These are phyloP conservation scores for Eclectus roratus DNA, from an alignment of 2,113 vertebrate genomes.

Conservation along the genomic window DNA sequence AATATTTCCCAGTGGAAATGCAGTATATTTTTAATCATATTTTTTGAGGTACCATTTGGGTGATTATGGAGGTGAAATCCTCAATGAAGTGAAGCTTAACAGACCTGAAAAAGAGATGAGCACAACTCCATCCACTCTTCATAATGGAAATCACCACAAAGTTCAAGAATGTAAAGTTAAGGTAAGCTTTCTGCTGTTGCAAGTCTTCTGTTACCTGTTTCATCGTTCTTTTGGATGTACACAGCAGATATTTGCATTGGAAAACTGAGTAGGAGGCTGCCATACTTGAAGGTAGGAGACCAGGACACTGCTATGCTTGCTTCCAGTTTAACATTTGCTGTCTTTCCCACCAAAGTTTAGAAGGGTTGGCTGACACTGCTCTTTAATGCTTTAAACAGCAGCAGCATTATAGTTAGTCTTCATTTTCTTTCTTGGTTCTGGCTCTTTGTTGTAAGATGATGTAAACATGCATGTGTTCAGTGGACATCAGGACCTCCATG, in stretches of 20 bases:
- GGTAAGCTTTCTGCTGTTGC: conserved; percentile 60
- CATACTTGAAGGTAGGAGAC: neutral
- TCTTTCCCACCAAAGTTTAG: neutral
- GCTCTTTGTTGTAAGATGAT: neutral
- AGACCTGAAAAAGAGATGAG: conserved; percentile 85
- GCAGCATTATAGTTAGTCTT: neutral
- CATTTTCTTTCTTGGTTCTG: neutral
- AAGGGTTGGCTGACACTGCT: neutral
- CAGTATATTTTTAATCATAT: neutral
- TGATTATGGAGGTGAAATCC: conserved; percentile 89
- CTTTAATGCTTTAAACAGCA: neutral
- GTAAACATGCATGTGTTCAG: neutral
- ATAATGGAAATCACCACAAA: conserved; percentile 87
- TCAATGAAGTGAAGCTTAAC: conserved; percentile 85
- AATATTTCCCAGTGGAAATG: neutral
- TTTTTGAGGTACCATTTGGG: conserved; percentile 85
- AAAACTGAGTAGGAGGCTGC: neutral
- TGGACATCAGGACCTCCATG: too few relatives aligned
- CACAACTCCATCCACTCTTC: conserved; percentile 76
- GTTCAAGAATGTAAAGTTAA: conserved; percentile 86
- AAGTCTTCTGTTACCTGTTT: neutral
- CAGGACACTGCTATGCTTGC: neutral
- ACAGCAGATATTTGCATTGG: neutral
- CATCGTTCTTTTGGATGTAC: rapidly evolving
- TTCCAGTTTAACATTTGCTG: neutral